Evolutionary conservation across 2,113 vertebrate genomes (phyloP), one percentile per base, ranked within the genome.

Genomic region (western clawed frog (Xenopus tropicalis)): DNA sequence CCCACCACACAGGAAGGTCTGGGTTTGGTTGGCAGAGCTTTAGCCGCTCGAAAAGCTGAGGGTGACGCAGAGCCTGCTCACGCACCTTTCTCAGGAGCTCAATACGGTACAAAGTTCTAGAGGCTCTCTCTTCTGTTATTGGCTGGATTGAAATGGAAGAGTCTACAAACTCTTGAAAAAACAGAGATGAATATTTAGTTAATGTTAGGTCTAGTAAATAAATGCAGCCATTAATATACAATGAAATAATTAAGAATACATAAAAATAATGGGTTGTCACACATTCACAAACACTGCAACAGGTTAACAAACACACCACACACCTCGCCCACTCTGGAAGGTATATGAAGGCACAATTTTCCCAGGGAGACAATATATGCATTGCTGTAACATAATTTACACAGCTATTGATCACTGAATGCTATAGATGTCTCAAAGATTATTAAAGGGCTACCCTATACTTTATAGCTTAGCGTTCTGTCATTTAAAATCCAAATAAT

Each of bases 41-140:
- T 65, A 99, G 87, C 44, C 94, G 92, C 72, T 98, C 97, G 9
- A 91, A 95, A 11, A 98, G 79, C 37, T 93, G 92, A 0, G 90
- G 86, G 76, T 99, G 96, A 19, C 94, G 92, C 14, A 99, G 92
- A 5, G 96, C 95, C 84, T 99, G 97, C 57, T 99, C 96, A 54
- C 97, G 86, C 65, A 99, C 95, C 85, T 98, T 97, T n/a, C 97
- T 91, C 14, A 99, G 90, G 73, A 99, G 85, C 74, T 99, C 97
- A 52, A 99, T 95, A 61, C 97, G 92, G 85, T 99, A 99, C 57
- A 99, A 83, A 1, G 97, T 99, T 62, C 97, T 93, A 24, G 97
- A 99, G 0, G 97, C 97, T 4, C 97, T 93, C 51, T 99, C 97
- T 83, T 99, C 97, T 22, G 97, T 99, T 80, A 99, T 99, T 5